Evolutionary conservation across 2,113 vertebrate genomes (phyloP).

Genomic region (Corythornis vintsioides): DNA sequence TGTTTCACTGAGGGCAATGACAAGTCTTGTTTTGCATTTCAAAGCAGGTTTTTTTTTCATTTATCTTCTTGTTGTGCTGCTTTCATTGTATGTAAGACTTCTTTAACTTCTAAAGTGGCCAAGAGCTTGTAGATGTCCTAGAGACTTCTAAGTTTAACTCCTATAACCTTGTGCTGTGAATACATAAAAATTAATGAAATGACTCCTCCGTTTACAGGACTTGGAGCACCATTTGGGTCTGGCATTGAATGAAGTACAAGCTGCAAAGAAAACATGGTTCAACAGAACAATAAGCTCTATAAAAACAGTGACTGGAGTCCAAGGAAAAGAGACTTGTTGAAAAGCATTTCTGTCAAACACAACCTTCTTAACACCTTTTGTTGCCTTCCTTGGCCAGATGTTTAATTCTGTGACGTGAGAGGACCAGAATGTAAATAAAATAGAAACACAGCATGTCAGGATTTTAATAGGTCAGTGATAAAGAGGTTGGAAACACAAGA

Average conservation of each 20-base stretch:
- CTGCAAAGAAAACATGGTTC: conserved; percentile 99
- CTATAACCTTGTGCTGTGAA: background rate
- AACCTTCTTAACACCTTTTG: conserved; percentile 78
- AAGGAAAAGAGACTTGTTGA: conserved; percentile 97
- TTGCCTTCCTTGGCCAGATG: conserved; percentile 81
- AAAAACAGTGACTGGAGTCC: conserved; percentile 96
- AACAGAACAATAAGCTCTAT: conserved; percentile 98
- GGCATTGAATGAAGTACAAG: conserved; percentile 95
- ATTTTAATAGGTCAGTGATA: conserved; percentile 73
- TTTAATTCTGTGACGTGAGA: conserved; percentile 79
- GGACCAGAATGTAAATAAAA: conserved; percentile 77
- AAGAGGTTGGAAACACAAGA: conserved; percentile 59
- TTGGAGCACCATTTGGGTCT: conserved; percentile 96
- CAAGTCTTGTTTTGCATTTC: background rate
- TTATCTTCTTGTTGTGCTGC: background rate
- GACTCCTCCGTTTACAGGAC: conserved; percentile 80
- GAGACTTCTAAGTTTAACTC: background rate
- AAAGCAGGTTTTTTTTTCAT: background rate
- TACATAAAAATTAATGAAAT: background rate
- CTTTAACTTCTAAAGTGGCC: background rate
- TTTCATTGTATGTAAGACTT: background rate
- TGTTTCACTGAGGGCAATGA: background rate
- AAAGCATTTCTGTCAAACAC: conserved; percentile 52
- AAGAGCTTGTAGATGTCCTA: background rate
- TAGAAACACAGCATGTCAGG: conserved; percentile 72